Conservation (phyloP, 1,140 invertebrate genomes). For the Pseudomyrmex dendroicus region DNA sequence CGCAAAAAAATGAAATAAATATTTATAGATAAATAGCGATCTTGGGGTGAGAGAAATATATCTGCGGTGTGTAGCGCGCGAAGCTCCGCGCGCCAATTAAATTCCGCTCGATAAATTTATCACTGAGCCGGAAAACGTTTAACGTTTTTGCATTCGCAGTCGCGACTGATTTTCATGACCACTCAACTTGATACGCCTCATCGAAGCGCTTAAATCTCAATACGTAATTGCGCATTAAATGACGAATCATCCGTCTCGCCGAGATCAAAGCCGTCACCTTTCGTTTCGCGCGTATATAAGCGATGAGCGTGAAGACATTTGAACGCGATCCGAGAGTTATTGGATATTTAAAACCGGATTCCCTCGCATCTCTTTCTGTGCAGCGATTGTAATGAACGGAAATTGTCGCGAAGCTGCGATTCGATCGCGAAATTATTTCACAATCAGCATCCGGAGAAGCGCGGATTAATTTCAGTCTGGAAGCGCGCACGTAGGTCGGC, state of each 20-base stretch:
- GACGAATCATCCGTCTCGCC: conserved; percentile 30
- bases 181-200: conserved; percentile 16
- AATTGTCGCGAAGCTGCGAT: background rate
- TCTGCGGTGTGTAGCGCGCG: conserved; percentile 1
- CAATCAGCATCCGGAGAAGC: conserved; percentile 55
- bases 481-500: conserved; percentile 21
- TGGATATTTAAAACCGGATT: conserved; percentile 26
- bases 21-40: background rate
- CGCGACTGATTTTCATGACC: conserved; percentile 37
- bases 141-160: conserved; percentile 42
- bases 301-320: conserved; percentile 21
- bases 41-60: conserved; percentile 19
- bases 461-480: conserved; percentile 65
- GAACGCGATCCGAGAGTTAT: conserved; percentile 35
- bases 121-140: conserved; percentile 2
- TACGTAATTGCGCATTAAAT: conserved; percentile 53
- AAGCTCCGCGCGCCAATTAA: conserved; percentile 33
- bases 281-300: conserved; percentile 13
- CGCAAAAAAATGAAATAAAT: conserved; percentile 6
- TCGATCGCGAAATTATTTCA: conserved; percentile 68
- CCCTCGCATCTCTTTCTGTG: background rate
- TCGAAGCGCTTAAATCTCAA: conserved; percentile 53
- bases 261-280: conserved; percentile 25
- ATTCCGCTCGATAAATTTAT: conserved; percentile 52
- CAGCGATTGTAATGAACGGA: conserved; percentile 48